Evolutionary conservation across 2,888 invertebrate genomes (phyloP).

Genomic region (Sericinus montela): DNA sequence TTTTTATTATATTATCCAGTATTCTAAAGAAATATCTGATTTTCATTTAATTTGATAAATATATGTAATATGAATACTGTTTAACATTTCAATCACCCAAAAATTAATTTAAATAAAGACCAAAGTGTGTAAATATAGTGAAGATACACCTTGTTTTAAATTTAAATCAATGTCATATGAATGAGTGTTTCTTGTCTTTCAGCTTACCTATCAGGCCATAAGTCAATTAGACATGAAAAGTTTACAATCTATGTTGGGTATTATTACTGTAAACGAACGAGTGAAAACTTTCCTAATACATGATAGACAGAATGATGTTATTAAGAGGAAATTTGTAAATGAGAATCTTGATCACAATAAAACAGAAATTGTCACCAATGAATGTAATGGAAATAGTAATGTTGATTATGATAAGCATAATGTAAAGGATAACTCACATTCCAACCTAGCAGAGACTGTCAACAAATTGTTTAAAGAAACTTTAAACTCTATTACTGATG

Average conservation of each 20-base stretch:
- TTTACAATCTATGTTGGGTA: constrained; percentile 31
- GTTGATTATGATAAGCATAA: background rate
- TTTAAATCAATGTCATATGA: too few species aligned
- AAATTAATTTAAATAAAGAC: background rate
- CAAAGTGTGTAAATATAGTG: background rate
- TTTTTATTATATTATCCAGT: too few species aligned
- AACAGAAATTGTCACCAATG: background rate
- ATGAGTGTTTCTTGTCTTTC: constrained; percentile 18
- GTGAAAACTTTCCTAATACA: constrained; percentile 33
- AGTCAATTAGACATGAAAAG: constrained; percentile 37
- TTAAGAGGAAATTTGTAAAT: background rate
- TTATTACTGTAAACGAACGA: constrained; percentile 29
- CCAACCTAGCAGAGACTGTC: background rate
- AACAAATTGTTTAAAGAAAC: background rate
- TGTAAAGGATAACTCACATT: background rate
- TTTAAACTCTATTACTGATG: background rate
- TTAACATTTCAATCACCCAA: background rate
- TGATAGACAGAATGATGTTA: constrained; percentile 2
- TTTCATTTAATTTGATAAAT: too few species aligned
- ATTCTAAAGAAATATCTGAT: too few species aligned
- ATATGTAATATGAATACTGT: background rate
- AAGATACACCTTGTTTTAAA: too few species aligned
- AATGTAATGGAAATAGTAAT: background rate
- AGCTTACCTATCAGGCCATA: constrained; percentile 37
- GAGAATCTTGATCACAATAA: background rate